Evolutionary conservation across 2,113 vertebrate genomes (phyloP).

Genomic region (Ictidomys tridecemlineatus): DNA sequence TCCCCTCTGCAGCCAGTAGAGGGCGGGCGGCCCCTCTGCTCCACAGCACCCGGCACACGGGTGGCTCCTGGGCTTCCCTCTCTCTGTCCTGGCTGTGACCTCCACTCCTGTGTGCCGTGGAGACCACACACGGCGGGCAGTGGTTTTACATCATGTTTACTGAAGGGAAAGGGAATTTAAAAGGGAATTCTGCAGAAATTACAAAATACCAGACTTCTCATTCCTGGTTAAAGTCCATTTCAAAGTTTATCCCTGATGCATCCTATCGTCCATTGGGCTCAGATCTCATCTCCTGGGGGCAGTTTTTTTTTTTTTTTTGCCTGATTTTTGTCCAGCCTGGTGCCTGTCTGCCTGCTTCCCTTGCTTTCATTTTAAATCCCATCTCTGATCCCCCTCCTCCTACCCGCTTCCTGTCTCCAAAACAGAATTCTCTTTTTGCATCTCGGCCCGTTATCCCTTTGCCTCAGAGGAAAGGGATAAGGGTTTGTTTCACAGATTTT

Average conservation of each 20-base stretch:
- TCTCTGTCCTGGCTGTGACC: slow-evolving; percentile 53
- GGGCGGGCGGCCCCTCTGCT: slow-evolving; percentile 6
- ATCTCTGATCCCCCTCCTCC: too few species aligned
- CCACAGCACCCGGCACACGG: neutral
- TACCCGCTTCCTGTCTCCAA: fast-evolving
- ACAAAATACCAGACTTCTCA: slow-evolving; percentile 46
- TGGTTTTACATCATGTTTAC: slow-evolving; percentile 60
- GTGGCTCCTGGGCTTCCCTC: slow-evolving; percentile 2
- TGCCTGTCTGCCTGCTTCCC: neutral
- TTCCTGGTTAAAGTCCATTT: slow-evolving; percentile 28
- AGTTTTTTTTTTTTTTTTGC: neutral
- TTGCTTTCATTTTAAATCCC: neutral
- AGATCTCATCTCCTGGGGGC: neutral
- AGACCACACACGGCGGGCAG: slow-evolving; percentile 68
- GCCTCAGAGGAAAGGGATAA: neutral
- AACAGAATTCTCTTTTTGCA: neutral
- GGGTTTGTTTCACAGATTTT: neutral
- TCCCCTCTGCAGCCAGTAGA: neutral
- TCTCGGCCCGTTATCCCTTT: neutral
- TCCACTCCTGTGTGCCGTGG: neutral
- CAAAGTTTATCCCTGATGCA: neutral
- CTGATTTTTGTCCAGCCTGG: neutral
- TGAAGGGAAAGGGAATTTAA: slow-evolving; percentile 61
- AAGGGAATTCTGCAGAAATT: slow-evolving; percentile 65
- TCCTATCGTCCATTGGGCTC: fast-evolving